Percentiles rank a stretch among this genome's conserved stretches.
phyloP scores from a whole-genome alignment of 2,888 invertebrate genomes.

The Thera obeliscata region DNA sequence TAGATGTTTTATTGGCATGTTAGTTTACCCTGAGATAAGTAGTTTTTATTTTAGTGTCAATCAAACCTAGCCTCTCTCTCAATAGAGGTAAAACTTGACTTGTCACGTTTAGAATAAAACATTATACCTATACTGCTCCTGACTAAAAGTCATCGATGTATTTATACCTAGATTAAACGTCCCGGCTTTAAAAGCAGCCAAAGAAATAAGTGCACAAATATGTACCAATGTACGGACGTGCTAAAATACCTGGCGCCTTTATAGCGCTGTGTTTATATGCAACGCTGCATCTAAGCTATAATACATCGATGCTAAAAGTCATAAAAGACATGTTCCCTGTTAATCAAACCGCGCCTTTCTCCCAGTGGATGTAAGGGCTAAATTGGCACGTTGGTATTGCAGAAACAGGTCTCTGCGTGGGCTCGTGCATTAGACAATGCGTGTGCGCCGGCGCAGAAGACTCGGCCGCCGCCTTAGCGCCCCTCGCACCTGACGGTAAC shows the following conservation, averaged over 20 bases:
- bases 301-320: no score
- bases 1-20: neutral
- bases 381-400: constrained; percentile 62
- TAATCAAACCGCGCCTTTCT: neutral
- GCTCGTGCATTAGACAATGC: constrained; percentile 80
- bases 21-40: neutral
- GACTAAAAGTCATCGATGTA: no score
- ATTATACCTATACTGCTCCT: no score
- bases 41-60: neutral
- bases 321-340: neutral
- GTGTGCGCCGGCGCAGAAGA: constrained; percentile 73
- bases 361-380: constrained; percentile 47
- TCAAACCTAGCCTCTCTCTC: neutral
- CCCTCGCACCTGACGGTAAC: constrained; percentile 62
- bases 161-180: no score
- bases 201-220: no score
- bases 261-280: no score
- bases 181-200: no score
- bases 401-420: constrained; percentile 79
- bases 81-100: neutral
- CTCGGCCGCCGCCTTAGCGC: constrained; percentile 66
- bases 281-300: no score
- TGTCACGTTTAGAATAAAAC: neutral
- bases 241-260: no score
- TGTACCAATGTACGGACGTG: no score